These are phyloP conservation scores for Epinotia demarniana DNA, from an alignment of 2,888 invertebrate species.

Conservation along the genomic window DNA sequence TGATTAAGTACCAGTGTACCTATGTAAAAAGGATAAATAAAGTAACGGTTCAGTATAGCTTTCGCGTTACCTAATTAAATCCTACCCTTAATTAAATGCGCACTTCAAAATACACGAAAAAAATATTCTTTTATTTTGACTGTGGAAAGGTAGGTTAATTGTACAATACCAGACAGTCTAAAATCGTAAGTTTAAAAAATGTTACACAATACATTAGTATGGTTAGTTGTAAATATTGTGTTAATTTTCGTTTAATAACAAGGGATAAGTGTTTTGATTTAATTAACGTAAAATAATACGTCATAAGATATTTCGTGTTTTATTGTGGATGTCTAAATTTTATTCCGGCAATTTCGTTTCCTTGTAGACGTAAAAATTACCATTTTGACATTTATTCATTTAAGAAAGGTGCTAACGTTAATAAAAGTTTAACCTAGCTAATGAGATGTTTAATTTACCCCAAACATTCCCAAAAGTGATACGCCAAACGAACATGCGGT, in stretches of 20 bases:
- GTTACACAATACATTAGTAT: neutral
- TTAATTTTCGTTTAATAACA: conserved; percentile 30
- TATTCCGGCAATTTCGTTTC: neutral
- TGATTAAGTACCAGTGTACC: conserved; percentile 18
- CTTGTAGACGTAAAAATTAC: conserved; percentile 1
- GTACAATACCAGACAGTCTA: neutral
- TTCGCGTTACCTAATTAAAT: neutral
- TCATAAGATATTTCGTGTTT: neutral
- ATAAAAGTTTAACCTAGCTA: conserved; percentile 42
- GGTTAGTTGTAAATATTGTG: conserved; percentile 40
- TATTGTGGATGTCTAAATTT: neutral
- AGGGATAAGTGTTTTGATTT: conserved; percentile 13
- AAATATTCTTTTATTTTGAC: neutral
- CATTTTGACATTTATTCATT: conserved; percentile 11
- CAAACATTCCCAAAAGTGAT: neutral
- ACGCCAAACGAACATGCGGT: too few relatives aligned
- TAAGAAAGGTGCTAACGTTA: conserved; percentile 42
- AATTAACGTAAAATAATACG: conserved; percentile 4
- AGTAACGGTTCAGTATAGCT: neutral
- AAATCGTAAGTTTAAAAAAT: too few relatives aligned
- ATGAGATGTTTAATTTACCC: conserved; percentile 13
- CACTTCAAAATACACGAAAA: neutral
- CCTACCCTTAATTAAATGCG: neutral
- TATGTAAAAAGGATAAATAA: neutral
- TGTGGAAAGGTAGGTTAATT: neutral